These are phyloP conservation scores for Astatoreochromis straeleni DNA, from an alignment of 2,113 vertebrate species.

Conservation along the genomic window DNA sequence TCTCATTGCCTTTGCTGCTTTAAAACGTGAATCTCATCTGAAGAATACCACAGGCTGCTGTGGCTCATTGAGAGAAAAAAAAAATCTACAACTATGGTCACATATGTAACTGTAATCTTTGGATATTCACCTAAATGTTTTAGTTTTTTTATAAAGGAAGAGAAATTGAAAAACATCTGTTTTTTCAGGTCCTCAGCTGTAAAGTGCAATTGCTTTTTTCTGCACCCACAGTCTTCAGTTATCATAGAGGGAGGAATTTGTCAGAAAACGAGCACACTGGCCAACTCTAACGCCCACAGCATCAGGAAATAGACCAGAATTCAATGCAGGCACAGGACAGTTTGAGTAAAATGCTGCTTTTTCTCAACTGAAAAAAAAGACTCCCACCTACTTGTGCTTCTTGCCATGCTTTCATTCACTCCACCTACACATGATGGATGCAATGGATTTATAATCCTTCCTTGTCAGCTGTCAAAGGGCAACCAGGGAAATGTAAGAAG, in stretches of 20 bases:
- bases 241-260: neutral
- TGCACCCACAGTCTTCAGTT: neutral
- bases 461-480: neutral
- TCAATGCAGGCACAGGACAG: neutral
- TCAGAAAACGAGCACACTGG: neutral
- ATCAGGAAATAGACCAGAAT: constrained; percentile 22
- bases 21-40: neutral
- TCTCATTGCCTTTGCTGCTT: neutral
- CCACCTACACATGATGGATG: neutral
- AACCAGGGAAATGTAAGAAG: constrained; percentile 7
- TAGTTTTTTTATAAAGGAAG: neutral
- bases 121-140: neutral
- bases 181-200: neutral
- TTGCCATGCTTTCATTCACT: neutral
- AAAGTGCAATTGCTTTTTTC: neutral
- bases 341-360: neutral
- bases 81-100: neutral
- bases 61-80: neutral
- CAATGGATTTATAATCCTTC: neutral
- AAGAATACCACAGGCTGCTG: neutral
- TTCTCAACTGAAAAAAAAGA: neutral
- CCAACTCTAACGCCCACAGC: neutral
- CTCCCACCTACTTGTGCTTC: neutral
- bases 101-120: neutral
- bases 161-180: neutral